Conservation (phyloP, 2,797 vertebrate species). For the Heteromormyrus szaboi region DNA sequence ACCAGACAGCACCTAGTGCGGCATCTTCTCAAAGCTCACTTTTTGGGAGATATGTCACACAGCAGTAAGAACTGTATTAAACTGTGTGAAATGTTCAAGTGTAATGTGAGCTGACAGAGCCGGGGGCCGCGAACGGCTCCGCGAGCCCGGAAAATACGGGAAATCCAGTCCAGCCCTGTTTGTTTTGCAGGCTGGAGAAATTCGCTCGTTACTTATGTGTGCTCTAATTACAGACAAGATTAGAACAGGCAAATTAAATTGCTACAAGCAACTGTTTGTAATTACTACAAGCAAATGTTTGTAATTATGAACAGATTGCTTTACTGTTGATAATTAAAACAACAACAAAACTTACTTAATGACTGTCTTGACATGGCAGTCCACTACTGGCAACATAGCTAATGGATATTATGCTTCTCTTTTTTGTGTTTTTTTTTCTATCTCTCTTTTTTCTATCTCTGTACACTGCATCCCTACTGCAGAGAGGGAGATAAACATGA, state of each 20-base stretch:
- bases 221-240: conserved; percentile 79
- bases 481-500: not conserved
- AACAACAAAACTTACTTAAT: conserved; percentile 77
- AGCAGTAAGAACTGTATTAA: conserved; percentile 59
- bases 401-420: conserved; percentile 45
- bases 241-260: conserved; percentile 75
- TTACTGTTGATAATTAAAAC: conserved; percentile 79
- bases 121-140: conserved; percentile 47
- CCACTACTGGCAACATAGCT: conserved; percentile 60
- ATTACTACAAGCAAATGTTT: conserved; percentile 81
- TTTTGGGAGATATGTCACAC: conserved; percentile 13
- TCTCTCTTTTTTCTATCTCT: not conserved
- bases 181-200: conserved; percentile 65
- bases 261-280: conserved; percentile 77
- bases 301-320: conserved; percentile 82
- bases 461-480: conserved; percentile 20
- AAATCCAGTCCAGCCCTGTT: conserved; percentile 64
- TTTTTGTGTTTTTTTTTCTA: conserved; percentile 23
- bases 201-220: conserved; percentile 65
- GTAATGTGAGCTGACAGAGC: conserved; percentile 42
- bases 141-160: conserved; percentile 56
- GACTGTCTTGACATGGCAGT: conserved; percentile 63
- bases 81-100: conserved; percentile 53
- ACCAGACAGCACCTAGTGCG: not conserved
- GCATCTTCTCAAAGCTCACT: not conserved